Evolutionary conservation across 2,113 vertebrate species (phyloP).

Genomic region (Dendrocopos noguchii): DNA sequence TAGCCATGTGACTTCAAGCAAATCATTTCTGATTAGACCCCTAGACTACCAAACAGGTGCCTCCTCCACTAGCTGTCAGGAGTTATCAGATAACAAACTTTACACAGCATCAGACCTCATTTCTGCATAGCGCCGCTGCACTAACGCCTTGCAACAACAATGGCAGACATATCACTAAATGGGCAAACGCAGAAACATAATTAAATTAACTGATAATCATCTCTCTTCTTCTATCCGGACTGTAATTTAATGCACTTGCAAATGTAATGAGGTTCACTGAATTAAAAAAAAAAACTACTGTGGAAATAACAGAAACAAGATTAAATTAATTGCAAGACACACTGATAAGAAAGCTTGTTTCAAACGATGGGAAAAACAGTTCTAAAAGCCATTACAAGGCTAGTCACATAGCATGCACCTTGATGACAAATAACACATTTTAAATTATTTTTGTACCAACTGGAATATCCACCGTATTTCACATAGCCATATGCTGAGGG

Average conservation of each 20-base stretch:
- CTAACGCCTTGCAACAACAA: conserved; percentile 69
- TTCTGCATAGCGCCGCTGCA: conserved; percentile 58
- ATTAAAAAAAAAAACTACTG: conserved; percentile 73
- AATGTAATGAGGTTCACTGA: conserved; percentile 80
- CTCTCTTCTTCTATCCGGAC: conserved; percentile 76
- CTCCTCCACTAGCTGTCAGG: conserved; percentile 45
- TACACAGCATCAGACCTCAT: conserved; percentile 67
- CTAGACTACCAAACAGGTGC: conserved; percentile 40
- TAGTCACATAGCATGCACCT: conserved; percentile 39
- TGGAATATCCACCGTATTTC: background rate
- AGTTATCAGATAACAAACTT: conserved; percentile 74
- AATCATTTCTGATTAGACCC: conserved; percentile 69
- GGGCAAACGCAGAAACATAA: conserved; percentile 79
- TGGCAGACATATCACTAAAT: conserved; percentile 75
- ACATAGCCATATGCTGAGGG: background rate
- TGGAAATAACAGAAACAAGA: conserved; percentile 84
- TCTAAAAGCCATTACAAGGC: conserved; percentile 48
- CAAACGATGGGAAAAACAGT: conserved; percentile 42
- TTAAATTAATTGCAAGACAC: conserved; percentile 83
- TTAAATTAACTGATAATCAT: conserved; percentile 87
- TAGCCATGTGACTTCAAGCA: conserved; percentile 46
- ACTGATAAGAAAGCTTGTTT: conserved; percentile 76
- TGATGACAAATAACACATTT: conserved; percentile 43
- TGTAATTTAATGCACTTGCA: conserved; percentile 79
- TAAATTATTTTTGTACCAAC: background rate